Conservation (phyloP, 2,113 vertebrate species). For the Thomomys bottae region DNA sequence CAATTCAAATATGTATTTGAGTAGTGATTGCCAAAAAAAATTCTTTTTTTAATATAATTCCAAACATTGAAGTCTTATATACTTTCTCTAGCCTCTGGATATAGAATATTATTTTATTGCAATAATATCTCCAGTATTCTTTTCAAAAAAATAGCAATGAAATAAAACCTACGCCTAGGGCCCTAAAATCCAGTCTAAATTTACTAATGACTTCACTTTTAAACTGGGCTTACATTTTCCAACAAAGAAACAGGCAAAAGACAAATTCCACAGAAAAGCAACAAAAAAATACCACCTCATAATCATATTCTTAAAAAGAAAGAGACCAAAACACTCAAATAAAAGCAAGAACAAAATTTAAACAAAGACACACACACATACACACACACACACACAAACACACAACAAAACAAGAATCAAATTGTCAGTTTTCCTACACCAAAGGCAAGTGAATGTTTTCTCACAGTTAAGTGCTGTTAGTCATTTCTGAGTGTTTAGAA, state of each 20-base stretch:
- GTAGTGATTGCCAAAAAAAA: background rate
- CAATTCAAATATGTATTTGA: background rate
- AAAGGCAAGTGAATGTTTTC: background rate
- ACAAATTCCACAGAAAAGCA: background rate
- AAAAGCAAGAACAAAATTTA: too few species aligned
- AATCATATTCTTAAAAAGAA: background rate
- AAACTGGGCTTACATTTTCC: background rate
- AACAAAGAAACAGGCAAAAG: background rate
- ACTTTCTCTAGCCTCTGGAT: background rate
- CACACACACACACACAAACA: background rate
- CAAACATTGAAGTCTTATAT: background rate
- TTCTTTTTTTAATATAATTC: background rate
- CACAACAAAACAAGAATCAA: rapidly evolving
- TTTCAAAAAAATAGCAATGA: background rate
- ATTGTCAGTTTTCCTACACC: background rate
- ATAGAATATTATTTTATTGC: background rate
- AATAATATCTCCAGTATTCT: background rate
- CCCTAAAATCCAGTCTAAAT: background rate
- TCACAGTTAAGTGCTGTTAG: background rate
- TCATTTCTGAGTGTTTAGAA: background rate
- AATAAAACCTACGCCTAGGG: background rate
- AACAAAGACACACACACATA: too few species aligned
- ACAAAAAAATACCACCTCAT: background rate
- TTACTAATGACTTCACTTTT: constrained; percentile 14
- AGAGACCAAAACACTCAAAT: background rate